Evolutionary conservation across 2,888 invertebrate species (phyloP), one percentile per base, ranked within the genome.

Genomic region (Cerastis rubricosa): DNA sequence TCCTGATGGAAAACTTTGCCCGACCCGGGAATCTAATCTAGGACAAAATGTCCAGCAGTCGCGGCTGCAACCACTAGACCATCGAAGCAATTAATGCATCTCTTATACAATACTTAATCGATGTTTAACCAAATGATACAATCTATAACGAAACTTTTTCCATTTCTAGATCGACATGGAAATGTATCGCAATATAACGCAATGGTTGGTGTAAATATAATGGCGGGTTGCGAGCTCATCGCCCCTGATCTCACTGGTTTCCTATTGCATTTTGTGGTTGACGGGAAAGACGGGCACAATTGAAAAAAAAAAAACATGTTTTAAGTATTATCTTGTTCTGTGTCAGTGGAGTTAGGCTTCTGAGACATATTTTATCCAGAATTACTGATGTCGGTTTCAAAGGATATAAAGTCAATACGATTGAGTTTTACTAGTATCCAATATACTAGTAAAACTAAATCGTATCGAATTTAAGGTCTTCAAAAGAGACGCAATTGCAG

Each of bases 151-250:
- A 79, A 74, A 71, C 22, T 54, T 64, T 51, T 40, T 64, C 63
- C 35, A 54, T 71, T 80, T 82, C 63, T 84, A 76, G 54, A 69
- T 76, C n/a, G 4, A 54, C 49, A 63, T 69, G n/a, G 69, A 84
- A 69, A 75, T 54, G 12, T 57, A 71, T 66, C 8, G 84, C 68
- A 82, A 77, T 45, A 61, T 61, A 81, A n/a, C 51, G 75, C 69
- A 80, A 83, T 83, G 64, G 17, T 71, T 66, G 25, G 75, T 76
- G 76, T 84, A 68, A 80, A 54, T 71, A 63, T 83, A 75, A 82
- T 84, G 71, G 66, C 65, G 0, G 49, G 47, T 83, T 69, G 65
- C 79, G 71, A 79, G 1, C 76, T 83, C 68, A 51, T 70, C 63
- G 81, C 43, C 81, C 67, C 71, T 64, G 71, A 83, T 54, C 49